These are phyloP conservation scores for Nibea albiflora DNA, from an alignment of 2,113 vertebrate species.

Conservation along the genomic window DNA sequence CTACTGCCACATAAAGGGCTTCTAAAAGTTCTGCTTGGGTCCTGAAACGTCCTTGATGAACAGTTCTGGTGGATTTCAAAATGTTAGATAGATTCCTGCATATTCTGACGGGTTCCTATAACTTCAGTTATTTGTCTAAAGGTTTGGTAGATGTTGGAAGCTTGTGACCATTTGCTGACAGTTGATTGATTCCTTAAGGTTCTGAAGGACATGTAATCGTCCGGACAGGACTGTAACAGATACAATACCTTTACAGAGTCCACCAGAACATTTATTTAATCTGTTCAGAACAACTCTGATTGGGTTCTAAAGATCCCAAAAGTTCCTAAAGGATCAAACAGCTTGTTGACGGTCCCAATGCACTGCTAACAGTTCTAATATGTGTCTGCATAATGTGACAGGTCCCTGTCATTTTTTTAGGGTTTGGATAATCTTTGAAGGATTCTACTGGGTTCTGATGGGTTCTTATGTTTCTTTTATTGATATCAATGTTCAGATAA, in stretches of 20 bases:
- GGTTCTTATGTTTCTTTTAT: neutral
- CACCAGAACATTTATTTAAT: neutral
- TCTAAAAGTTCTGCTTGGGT: slow-evolving; percentile 79
- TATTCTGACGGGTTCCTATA: neutral
- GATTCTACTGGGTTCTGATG: neutral
- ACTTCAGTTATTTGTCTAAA: neutral
- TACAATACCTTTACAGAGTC: neutral
- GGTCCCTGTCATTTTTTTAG: neutral
- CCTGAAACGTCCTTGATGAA: neutral
- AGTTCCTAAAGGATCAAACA: neutral
- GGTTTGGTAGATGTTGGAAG: neutral
- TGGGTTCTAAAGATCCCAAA: neutral
- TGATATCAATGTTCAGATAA: neutral
- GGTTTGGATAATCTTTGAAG: neutral
- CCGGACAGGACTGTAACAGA: neutral
- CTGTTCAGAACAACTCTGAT: neutral
- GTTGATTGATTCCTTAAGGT: neutral
- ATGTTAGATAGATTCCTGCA: neutral
- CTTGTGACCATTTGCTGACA: neutral
- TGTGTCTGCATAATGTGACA: neutral
- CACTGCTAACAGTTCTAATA: neutral
- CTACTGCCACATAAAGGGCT: slow-evolving; percentile 96
- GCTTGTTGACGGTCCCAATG: neutral
- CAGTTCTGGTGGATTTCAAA: slow-evolving; percentile 1
- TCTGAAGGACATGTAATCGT: neutral